Evolutionary conservation across 2,797 vertebrate species (phyloP).

Genomic region (Sebastes minor): DNA sequence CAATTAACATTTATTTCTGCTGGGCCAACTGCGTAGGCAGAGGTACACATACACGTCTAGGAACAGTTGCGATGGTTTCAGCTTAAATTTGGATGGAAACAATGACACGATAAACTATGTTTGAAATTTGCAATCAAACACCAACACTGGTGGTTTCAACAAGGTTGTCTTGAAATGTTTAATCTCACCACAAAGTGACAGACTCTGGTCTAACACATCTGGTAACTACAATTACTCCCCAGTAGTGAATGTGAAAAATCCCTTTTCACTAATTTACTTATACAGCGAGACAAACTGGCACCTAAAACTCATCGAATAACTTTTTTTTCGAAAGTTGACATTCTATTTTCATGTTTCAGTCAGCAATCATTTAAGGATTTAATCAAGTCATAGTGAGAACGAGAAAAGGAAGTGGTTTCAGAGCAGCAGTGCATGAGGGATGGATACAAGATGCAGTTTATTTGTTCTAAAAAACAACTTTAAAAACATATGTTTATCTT

Average conservation of each 20-base stretch:
- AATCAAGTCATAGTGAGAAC: not conserved
- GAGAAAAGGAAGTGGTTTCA: conserved; percentile 8
- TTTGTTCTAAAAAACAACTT: conserved; percentile 5
- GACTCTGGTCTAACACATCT: not conserved
- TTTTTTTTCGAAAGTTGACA: not conserved
- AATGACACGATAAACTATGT: not conserved
- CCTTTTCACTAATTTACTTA: not conserved
- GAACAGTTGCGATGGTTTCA: not conserved
- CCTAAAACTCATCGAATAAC: not conserved
- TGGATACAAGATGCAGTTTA: not conserved
- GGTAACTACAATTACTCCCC: not conserved
- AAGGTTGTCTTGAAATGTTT: not conserved
- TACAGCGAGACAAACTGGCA: not conserved
- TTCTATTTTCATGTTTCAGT: not conserved
- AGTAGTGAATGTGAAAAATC: not conserved
- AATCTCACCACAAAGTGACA: conserved; percentile 10
- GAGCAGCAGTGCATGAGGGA: not conserved
- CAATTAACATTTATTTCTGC: not conserved
- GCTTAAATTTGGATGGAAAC: not conserved
- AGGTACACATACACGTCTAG: not conserved
- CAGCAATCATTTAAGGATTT: not conserved
- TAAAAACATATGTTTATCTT: conserved; percentile 7
- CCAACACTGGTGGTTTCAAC: not conserved
- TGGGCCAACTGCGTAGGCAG: not conserved
- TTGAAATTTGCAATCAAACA: not conserved